Evolutionary conservation across 2,113 vertebrate species (phyloP).

Genomic region (Tenebrosternarchus preto): DNA sequence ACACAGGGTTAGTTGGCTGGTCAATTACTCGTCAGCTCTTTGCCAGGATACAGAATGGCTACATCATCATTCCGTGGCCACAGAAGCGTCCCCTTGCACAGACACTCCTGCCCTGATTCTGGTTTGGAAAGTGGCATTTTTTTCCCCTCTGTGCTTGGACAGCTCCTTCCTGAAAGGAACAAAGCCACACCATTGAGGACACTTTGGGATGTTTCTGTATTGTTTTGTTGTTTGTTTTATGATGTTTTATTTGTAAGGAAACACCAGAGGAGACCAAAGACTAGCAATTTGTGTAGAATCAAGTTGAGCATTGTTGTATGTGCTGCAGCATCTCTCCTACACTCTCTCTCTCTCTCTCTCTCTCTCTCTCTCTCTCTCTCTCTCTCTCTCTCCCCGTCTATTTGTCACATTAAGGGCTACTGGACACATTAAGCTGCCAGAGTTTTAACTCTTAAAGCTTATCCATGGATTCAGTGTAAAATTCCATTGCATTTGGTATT

Average conservation of each 20-base stretch:
- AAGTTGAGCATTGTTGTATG: conserved; percentile 40
- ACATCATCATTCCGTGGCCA: conserved; percentile 34
- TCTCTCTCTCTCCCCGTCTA: conserved; percentile 3
- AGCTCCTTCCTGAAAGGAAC: neutral
- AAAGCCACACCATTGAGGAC: conserved; percentile 28
- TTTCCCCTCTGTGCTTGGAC: neutral
- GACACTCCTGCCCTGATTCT: conserved; percentile 40
- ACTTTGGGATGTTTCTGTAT: conserved; percentile 34
- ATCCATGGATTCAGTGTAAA: conserved; percentile 4
- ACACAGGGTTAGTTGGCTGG: neutral
- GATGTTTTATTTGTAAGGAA: conserved; percentile 31
- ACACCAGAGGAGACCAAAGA: conserved; percentile 62
- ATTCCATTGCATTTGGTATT: neutral
- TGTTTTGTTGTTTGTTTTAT: neutral
- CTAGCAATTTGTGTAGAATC: conserved; percentile 53
- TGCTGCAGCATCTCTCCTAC: conserved; percentile 31
- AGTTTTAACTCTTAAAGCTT: conserved; percentile 14
- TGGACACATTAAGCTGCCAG: conserved; percentile 50
- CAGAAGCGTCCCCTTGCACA: conserved; percentile 30
- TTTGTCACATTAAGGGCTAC: conserved; percentile 56
- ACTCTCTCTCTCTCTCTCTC: neutral
- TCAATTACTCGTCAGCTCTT: conserved; percentile 4
- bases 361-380: neutral
- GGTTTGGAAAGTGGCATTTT: neutral
- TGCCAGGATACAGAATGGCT: conserved; percentile 41